phyloP scores from a whole-genome alignment of 2,888 invertebrate genomes.

The Uropetala carovei region DNA sequence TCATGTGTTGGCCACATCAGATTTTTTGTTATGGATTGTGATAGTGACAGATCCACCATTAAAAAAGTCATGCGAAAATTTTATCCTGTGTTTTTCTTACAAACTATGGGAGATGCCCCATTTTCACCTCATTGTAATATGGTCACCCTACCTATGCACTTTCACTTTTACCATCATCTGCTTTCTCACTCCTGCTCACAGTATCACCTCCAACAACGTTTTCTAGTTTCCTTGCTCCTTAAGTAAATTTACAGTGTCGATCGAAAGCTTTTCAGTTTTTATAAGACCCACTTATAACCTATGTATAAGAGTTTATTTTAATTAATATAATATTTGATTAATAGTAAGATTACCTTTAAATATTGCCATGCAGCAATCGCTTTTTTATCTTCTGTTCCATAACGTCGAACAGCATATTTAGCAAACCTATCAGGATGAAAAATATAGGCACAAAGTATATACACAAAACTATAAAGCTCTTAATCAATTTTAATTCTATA shows the following conservation, averaged over 20 bases:
- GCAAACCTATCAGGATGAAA: constrained; percentile 73
- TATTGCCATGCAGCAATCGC: constrained; percentile 82
- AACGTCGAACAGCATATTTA: constrained; percentile 83
- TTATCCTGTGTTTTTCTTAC: too few relatives aligned
- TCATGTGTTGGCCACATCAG: too few relatives aligned
- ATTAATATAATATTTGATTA: not conserved
- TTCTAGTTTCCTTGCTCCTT: not conserved
- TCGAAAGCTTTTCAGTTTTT: not conserved
- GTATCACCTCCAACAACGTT: not conserved
- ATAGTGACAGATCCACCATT: too few relatives aligned
- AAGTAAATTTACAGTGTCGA: not conserved
- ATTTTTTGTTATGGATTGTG: too few relatives aligned
- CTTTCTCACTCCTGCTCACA: not conserved
- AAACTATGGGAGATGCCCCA: too few relatives aligned
- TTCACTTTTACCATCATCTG: too few relatives aligned
- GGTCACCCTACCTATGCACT: too few relatives aligned
- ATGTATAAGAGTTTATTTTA: not conserved
- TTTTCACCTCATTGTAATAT: too few relatives aligned
- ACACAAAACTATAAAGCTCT: too few relatives aligned
- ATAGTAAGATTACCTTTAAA: constrained; percentile 75
- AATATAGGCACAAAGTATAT: too few relatives aligned
- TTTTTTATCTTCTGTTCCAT: constrained; percentile 80
- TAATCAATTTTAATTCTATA: too few relatives aligned
- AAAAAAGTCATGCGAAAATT: too few relatives aligned
- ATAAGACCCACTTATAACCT: not conserved